Evolutionary conservation across 2,113 vertebrate genomes (phyloP).

Genomic region (Tympanuchus pallidicinctus): DNA sequence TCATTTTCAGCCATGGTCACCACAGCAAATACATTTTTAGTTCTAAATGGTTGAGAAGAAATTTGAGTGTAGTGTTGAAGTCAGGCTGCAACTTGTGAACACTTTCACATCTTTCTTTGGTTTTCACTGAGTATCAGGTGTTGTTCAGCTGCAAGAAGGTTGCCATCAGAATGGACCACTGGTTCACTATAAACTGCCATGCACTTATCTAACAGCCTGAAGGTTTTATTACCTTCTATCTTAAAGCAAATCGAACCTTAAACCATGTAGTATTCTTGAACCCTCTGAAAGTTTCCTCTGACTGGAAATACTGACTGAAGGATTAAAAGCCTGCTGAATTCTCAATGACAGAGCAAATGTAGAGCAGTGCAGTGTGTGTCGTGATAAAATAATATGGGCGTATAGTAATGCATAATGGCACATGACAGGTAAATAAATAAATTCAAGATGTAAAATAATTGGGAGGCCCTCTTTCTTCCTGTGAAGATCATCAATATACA

Average conservation of each 20-base stretch:
- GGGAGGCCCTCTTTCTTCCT: background rate
- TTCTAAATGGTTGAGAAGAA: background rate
- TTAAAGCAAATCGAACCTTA: background rate
- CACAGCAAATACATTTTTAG: fast-evolving
- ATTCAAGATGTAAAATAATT: background rate
- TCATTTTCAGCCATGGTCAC: background rate
- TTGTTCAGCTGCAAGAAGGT: background rate
- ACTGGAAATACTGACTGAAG: background rate
- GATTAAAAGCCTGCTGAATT: background rate
- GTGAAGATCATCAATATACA: conserved; percentile 1
- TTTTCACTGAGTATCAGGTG: background rate
- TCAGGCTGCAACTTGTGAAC: background rate
- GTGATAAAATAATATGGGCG: background rate
- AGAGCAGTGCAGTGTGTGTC: background rate
- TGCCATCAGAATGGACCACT: background rate
- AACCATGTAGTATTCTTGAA: background rate
- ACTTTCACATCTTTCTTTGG: fast-evolving
- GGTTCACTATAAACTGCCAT: background rate
- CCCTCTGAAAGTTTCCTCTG: background rate
- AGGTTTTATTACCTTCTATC: background rate
- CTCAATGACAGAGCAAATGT: background rate
- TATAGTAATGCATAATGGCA: background rate
- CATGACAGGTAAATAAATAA: background rate
- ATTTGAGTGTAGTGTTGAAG: background rate
- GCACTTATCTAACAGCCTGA: background rate